Evolutionary conservation across 2,888 invertebrate species (phyloP).

Genomic region (Odontocerum albicorne): DNA sequence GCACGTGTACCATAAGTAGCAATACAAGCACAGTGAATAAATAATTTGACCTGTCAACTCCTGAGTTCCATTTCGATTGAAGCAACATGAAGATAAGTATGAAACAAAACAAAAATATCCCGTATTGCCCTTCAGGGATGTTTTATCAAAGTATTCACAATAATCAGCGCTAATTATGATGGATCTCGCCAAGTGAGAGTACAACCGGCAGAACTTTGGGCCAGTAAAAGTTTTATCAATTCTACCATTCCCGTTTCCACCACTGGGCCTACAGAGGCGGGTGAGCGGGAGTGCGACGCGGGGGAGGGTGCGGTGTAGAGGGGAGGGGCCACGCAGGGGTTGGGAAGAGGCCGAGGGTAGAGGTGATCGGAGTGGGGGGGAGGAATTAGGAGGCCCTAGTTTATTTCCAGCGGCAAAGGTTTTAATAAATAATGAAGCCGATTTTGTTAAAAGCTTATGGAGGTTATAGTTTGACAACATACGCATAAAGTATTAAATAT

Average conservation of each 20-base stretch:
- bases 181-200: conserved; percentile 1
- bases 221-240: conserved; percentile 30
- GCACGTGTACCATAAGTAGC: too few relatives aligned
- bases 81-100: too few relatives aligned
- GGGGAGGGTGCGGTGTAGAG: not conserved
- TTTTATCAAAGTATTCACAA: conserved; percentile 12
- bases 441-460: conserved; percentile 30
- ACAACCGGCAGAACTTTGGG: conserved; percentile 12
- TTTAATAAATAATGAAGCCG: conserved; percentile 36
- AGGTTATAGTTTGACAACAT: conserved; percentile 12
- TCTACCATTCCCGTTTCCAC: conserved; percentile 23
- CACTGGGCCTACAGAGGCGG: conserved; percentile 21
- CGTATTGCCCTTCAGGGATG: too few relatives aligned
- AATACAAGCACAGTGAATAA: too few relatives aligned
- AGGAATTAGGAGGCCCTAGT: conserved; percentile 42
- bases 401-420: conserved; percentile 36
- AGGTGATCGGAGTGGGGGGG: conserved; percentile 44
- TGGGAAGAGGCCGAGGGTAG: conserved; percentile 3
- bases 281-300: not conserved
- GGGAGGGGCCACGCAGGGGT: conserved; percentile 5
- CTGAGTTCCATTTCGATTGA: too few relatives aligned
- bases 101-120: too few relatives aligned
- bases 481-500: too few relatives aligned
- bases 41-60: too few relatives aligned
- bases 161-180: conserved; percentile 20